Percentiles rank a stretch among this genome's conserved stretches.
Conservation (phyloP, 2,113 vertebrate species). For the Myrmecobius fasciatus region DNA sequence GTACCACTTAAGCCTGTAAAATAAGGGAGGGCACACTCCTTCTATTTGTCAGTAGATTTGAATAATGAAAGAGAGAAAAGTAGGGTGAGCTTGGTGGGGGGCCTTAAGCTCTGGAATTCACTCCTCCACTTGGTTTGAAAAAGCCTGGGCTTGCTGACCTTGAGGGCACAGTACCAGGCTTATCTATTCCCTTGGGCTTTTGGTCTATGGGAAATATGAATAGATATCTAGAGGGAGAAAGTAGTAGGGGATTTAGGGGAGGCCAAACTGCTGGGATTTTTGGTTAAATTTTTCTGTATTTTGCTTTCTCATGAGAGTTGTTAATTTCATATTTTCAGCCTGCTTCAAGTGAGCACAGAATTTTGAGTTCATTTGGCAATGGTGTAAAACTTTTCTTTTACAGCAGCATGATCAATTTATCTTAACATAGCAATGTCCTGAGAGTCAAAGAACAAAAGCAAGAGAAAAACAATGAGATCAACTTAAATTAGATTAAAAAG, state of each 20-base stretch:
- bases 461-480: neutral
- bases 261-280: neutral
- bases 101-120: conserved; percentile 30
- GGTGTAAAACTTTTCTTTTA: neutral
- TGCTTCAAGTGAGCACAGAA: neutral
- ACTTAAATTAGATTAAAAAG: neutral
- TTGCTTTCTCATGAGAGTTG: neutral
- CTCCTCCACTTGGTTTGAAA: conserved; percentile 25
- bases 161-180: conserved; percentile 7
- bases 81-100: neutral
- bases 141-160: neutral
- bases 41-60: neutral
- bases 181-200: conserved; percentile 10
- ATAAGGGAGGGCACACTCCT: conserved; percentile 16
- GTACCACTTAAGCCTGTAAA: neutral
- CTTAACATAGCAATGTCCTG: neutral
- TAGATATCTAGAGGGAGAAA: neutral
- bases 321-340: neutral
- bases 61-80: conserved; percentile 37
- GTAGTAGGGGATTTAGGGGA: neutral
- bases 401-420: neutral
- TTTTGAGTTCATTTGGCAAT: neutral
- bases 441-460: neutral
- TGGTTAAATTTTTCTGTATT: neutral
- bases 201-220: neutral